Conservation (phyloP, 35 echinoderm and acorn worm species). For the Lytechinus pictus region DNA sequence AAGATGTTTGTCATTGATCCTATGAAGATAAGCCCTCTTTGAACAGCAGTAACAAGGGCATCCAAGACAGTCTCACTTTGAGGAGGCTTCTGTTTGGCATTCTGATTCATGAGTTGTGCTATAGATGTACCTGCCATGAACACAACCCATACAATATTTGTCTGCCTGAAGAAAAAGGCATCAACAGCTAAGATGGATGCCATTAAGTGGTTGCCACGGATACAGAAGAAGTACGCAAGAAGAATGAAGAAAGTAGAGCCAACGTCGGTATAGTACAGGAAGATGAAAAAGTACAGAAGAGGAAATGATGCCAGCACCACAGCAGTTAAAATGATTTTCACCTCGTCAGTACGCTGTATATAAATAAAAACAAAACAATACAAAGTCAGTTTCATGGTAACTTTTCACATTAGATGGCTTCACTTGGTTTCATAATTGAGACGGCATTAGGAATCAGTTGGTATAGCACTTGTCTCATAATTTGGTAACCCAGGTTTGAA, state of each 20-base stretch:
- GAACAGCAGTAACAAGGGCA: conserved; percentile 49
- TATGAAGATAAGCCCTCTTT: conserved; percentile 58
- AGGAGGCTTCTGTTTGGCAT: conserved; percentile 46
- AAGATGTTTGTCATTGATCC: conserved; percentile 64
- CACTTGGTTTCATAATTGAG: too few relatives aligned
- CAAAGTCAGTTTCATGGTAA: background rate
- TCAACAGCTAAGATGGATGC: conserved; percentile 70
- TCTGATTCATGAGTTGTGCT: conserved; percentile 65
- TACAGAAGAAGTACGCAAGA: conserved; percentile 81
- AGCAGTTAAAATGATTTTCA: conserved; percentile 66
- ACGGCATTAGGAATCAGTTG: too few relatives aligned
- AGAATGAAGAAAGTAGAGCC: conserved; percentile 96
- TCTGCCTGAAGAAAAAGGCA: conserved; percentile 91
- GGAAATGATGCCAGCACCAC: conserved; percentile 75
- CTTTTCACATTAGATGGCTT: background rate
- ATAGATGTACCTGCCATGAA: conserved; percentile 83
- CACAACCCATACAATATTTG: conserved; percentile 97
- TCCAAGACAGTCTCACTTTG: conserved; percentile 50
- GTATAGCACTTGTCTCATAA: too few relatives aligned
- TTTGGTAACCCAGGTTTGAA: too few relatives aligned
- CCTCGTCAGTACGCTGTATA: conserved; percentile 52
- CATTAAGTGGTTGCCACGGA: conserved; percentile 77
- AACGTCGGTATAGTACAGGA: conserved; percentile 97
- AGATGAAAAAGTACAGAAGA: conserved; percentile 87
- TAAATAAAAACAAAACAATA: conserved; percentile 23